A percentile compares a stretch with the other conserved stretches of the same genome.
phyloP scores from a whole-genome alignment of 2,113 vertebrate genomes.

The Bubo scandiacus region DNA sequence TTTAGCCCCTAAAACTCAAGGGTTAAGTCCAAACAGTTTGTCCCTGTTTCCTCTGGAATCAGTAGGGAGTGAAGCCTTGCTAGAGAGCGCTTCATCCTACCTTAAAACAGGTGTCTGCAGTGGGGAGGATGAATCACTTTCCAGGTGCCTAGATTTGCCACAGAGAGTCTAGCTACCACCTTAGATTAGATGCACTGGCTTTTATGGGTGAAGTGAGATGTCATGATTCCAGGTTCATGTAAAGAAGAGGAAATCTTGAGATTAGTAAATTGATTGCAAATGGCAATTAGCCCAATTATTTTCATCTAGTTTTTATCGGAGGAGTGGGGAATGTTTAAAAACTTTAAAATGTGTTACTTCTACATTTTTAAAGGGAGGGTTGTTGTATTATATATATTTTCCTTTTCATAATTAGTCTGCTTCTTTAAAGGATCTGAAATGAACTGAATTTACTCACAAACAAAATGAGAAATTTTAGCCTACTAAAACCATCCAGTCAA shows the following conservation, averaged over 20 bases:
- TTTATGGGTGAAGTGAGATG: not conserved
- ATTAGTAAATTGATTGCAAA: not conserved
- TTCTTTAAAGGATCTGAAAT: not conserved
- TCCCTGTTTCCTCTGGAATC: not conserved
- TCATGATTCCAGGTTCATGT: not conserved
- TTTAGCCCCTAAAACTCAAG: not conserved
- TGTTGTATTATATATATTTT: not conserved
- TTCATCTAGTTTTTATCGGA: not conserved
- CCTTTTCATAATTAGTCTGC: not conserved
- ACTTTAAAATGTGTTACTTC: not conserved
- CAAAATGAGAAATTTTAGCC: not conserved
- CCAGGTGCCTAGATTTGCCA: not conserved
- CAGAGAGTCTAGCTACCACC: not conserved
- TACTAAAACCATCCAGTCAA: not conserved
- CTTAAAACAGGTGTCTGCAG: not conserved
- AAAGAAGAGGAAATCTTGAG: not conserved
- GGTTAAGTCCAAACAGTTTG: not conserved
- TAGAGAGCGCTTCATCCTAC: not conserved
- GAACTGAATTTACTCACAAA: not conserved
- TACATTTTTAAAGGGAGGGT: not conserved
- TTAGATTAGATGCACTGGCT: not conserved
- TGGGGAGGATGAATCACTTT: not conserved
- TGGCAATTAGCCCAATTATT: not conserved
- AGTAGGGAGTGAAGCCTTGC: not conserved
- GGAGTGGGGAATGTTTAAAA: not conserved